Evolutionary conservation across 2,797 vertebrate species (phyloP).

Genomic region (Meda fulgida): DNA sequence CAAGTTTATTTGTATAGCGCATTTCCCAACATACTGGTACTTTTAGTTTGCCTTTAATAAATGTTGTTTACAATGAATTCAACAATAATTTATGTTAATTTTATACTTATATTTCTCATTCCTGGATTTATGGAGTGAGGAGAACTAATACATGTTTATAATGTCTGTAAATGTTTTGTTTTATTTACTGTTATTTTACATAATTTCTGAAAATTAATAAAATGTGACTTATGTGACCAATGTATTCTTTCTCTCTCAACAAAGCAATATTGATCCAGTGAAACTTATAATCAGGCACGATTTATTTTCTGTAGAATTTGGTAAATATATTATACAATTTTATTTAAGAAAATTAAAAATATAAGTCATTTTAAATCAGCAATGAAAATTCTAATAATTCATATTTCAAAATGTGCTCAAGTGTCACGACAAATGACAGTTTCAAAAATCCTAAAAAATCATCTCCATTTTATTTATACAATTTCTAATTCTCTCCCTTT

Average conservation of each 20-base stretch:
- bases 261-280: background rate
- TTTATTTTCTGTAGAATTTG: background rate
- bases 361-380: background rate
- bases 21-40: background rate
- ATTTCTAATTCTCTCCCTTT: background rate
- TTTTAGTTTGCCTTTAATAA: background rate
- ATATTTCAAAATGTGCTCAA: background rate
- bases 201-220: background rate
- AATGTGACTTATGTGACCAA: background rate
- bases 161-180: background rate
- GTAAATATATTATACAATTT: background rate
- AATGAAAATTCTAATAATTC: background rate
- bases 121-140: background rate
- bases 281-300: background rate
- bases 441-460: background rate
- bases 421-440: background rate
- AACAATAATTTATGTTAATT: background rate
- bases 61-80: background rate
- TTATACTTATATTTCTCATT: background rate
- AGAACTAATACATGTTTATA: background rate
- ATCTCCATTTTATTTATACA: background rate
- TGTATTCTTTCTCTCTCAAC: background rate
- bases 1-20: background rate
- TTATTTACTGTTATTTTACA: background rate
- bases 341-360: background rate